These are phyloP conservation scores for Callimorpha dominula DNA, from an alignment of 2,888 invertebrate genomes.

Conservation along the genomic window DNA sequence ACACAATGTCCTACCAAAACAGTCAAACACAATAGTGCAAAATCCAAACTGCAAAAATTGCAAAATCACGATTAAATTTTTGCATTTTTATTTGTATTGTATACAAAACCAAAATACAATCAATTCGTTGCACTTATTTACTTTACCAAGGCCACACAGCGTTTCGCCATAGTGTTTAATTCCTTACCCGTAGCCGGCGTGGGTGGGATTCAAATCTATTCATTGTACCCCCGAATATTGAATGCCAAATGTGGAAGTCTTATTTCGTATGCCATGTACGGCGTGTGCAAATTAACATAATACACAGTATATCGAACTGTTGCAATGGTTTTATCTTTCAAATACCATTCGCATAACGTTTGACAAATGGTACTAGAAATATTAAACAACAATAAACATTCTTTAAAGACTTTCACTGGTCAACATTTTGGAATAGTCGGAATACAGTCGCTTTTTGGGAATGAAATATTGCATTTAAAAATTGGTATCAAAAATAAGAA, in stretches of 20 bases:
- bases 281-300: constrained; percentile 32
- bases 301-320: constrained; percentile 25
- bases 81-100: neutral
- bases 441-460: too few species aligned
- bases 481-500: too few species aligned
- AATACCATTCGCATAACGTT: neutral
- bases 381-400: too few species aligned
- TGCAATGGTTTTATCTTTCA: constrained; percentile 18
- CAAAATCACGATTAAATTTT: neutral
- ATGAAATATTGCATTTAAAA: too few species aligned
- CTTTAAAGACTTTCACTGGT: too few species aligned
- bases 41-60: neutral
- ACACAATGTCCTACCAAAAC: neutral
- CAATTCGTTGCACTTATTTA: neutral
- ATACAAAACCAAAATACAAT: neutral
- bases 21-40: too few species aligned
- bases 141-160: constrained; percentile 18
- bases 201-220: constrained; percentile 34
- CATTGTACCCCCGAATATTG: constrained; percentile 24
- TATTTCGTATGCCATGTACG: constrained; percentile 29
- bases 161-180: constrained; percentile 33
- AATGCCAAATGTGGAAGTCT: constrained; percentile 29
- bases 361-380: neutral
- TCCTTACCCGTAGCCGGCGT: constrained; percentile 22
- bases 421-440: too few species aligned